Percentiles rank a stretch among this genome's conserved stretches.
Evolutionary conservation across 1,140 invertebrate species (phyloP).

Genomic region (Monomorium pharaonis): DNA sequence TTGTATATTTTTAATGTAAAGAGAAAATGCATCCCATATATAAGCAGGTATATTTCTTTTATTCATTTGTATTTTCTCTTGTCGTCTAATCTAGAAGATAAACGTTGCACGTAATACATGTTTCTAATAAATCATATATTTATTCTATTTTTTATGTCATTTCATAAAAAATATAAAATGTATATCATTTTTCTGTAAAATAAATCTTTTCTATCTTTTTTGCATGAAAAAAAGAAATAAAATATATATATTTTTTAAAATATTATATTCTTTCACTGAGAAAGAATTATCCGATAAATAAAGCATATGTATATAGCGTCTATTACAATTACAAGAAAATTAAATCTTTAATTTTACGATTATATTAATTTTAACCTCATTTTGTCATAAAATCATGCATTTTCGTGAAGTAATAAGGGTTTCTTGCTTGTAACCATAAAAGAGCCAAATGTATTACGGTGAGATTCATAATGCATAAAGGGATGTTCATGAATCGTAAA

Average conservation of each 20-base stretch:
- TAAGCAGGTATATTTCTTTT: not conserved
- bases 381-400: not conserved
- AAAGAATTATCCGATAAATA: not conserved
- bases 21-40: not conserved
- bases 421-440: not conserved
- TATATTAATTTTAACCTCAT: slow-evolving; percentile 1
- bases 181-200: not conserved
- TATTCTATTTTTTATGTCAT: not conserved
- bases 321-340: not conserved
- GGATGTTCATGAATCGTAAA: slow-evolving; percentile 27
- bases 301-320: not conserved
- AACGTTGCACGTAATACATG: not conserved
- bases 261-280: not conserved
- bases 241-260: not conserved
- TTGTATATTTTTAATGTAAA: not conserved
- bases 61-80: not conserved
- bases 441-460: not conserved
- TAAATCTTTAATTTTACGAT: not conserved
- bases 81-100: not conserved
- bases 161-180: not conserved
- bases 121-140: not conserved
- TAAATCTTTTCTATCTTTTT: not conserved
- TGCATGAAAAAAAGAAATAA: not conserved
- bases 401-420: not conserved
- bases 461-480: slow-evolving; percentile 43